These are phyloP conservation scores for Rhopilema esculentum DNA, from an alignment of 30 jellyfish, hydroid and myxozoan species.

Conservation along the genomic window DNA sequence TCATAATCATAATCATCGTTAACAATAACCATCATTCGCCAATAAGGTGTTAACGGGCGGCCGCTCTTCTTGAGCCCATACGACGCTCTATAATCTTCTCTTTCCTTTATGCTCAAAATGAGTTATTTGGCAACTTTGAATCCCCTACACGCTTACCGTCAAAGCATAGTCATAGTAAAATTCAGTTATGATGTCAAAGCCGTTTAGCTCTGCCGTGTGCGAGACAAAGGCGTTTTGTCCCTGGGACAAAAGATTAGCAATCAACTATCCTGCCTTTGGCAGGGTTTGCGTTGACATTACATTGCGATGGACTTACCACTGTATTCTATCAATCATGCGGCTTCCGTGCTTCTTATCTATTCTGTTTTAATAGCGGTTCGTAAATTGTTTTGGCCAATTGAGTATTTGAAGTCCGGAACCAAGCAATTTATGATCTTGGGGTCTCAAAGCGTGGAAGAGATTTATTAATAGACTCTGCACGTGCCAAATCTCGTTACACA, in stretches of 20 bases:
- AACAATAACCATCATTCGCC: too few species aligned
- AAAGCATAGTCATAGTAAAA: neutral
- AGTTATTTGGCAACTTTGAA: neutral
- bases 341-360: neutral
- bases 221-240: neutral
- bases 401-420: neutral
- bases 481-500: neutral
- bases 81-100: too few species aligned
- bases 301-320: neutral
- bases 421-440: neutral
- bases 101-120: too few species aligned
- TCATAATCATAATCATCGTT: too few species aligned
- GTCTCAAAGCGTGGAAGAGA: neutral
- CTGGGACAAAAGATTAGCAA: neutral
- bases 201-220: neutral
- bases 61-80: too few species aligned
- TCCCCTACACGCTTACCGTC: neutral
- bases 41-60: too few species aligned
- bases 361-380: neutral
- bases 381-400: neutral
- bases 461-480: neutral
- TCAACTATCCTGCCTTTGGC: neutral
- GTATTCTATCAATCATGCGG: neutral
- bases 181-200: neutral
- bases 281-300: neutral